Conservation (phyloP, 2,888 invertebrate species). For the Vannuccia rotundouncinata region DNA sequence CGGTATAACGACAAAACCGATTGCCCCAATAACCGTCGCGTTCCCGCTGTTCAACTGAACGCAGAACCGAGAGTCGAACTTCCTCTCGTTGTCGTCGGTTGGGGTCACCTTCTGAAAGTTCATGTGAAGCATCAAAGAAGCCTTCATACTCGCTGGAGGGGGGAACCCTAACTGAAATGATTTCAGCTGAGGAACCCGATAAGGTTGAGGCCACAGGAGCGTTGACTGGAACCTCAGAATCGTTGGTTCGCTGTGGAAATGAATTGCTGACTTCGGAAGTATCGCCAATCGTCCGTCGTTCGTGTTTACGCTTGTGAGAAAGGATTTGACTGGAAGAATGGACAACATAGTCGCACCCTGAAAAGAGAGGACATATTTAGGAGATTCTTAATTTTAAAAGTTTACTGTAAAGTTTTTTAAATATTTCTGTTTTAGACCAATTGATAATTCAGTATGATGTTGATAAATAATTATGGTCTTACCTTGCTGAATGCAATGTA, state of each 20-base stretch:
- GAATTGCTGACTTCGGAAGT: neutral
- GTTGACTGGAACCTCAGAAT: neutral
- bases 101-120: too few relatives aligned
- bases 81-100: constrained; percentile 5
- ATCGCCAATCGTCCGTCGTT: constrained; percentile 62
- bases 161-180: too few relatives aligned
- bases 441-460: too few relatives aligned
- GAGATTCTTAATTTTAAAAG: too few relatives aligned
- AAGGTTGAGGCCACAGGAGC: neutral
- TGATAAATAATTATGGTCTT: too few relatives aligned
- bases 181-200: too few relatives aligned
- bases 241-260: neutral
- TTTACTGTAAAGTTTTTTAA: too few relatives aligned
- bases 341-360: constrained; percentile 86
- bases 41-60: constrained; percentile 22
- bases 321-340: constrained; percentile 92
- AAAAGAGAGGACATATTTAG: too few relatives aligned
- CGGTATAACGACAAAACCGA: constrained; percentile 50
- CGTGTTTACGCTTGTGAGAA: constrained; percentile 93
- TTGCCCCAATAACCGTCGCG: constrained; percentile 8
- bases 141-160: too few relatives aligned
- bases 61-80: constrained; percentile 27
- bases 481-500: constrained; percentile 79
- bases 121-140: too few relatives aligned
- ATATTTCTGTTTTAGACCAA: too few relatives aligned